Percentiles rank a stretch among this genome's conserved stretches.
Evolutionary conservation across 2,113 vertebrate species (phyloP).

Genomic region (Myanophis thanlyinensis): DNA sequence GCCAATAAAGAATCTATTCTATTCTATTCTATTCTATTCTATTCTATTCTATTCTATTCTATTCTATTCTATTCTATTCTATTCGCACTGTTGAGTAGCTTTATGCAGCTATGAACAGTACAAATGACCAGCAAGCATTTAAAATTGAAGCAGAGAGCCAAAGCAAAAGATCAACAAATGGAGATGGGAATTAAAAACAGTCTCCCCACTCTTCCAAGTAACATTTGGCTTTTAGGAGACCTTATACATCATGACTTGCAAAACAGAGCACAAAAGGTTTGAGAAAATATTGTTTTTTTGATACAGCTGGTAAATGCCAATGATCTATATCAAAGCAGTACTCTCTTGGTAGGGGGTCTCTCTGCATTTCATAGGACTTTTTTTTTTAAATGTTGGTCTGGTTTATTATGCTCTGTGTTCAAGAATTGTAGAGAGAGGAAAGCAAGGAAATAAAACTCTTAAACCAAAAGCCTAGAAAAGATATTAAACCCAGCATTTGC

Average conservation of each 20-base stretch:
- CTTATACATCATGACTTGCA: slow-evolving; percentile 30
- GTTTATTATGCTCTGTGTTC: slow-evolving; percentile 50
- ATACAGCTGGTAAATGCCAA: slow-evolving; percentile 52
- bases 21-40: too few species aligned
- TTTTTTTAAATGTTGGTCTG: slow-evolving; percentile 28
- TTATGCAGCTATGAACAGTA: slow-evolving; percentile 9
- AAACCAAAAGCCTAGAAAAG: slow-evolving; percentile 34
- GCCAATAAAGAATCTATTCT: too few species aligned
- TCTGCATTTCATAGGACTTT: slow-evolving; percentile 30
- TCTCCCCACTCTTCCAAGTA: slow-evolving; percentile 15
- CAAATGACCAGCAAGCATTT: slow-evolving; percentile 7
- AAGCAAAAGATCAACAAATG: slow-evolving; percentile 4
- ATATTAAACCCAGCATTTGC: slow-evolving; percentile 32
- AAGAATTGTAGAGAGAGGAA: not conserved
- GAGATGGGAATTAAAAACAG: not conserved
- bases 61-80: too few species aligned
- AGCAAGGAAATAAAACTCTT: slow-evolving; percentile 50
- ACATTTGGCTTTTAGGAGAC: slow-evolving; percentile 35
- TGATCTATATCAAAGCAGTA: slow-evolving; percentile 51
- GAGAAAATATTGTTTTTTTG: slow-evolving; percentile 57
- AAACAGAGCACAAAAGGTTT: slow-evolving; percentile 46
- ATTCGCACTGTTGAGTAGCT: slow-evolving; percentile 5
- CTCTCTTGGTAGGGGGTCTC: slow-evolving; percentile 36
- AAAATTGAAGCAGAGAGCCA: slow-evolving; percentile 32
- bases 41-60: too few species aligned